Evolutionary conservation across 2,888 invertebrate genomes (phyloP), one percentile per base, ranked within the genome.

Genomic region (Amblyjoppa fuscipennis): DNA sequence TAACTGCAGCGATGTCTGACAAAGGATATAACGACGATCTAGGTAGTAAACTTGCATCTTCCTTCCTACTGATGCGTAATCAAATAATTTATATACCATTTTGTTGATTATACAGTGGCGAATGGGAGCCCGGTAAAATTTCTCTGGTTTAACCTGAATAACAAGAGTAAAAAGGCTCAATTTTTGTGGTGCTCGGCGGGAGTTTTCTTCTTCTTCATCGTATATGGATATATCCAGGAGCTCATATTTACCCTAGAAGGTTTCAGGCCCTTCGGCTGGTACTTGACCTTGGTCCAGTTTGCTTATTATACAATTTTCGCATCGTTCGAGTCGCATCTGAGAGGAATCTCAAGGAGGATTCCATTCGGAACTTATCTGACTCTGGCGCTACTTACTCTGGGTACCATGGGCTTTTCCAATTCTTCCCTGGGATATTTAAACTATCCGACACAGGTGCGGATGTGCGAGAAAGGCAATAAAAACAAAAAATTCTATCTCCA

Each of bases 391-490:
- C 95, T 99, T 70, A 99, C 99, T 0, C 95, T 99, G 20, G 98
- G 98, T 3, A 99, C 99, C 2, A 99, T 99, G 98, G 98, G 99
- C 0, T 96, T 99, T 87, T 99, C 99, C 1, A 99, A 99, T 94
- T 96, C 98, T 3, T 98, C 99, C 0, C 95, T 99, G 13, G 98
- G 98, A 71, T 99, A 98, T 94, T 95, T 99, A 13, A 99, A 99
- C 94, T 99, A 99, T 94, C 99, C 99, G 0, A 99, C 99, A 0
- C 98, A 99, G 95, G 92, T 91, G 71, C 80, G 81, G 83, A 28
- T 41, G 51, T 49, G 41, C 3, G 9, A 3, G 13, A 38, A 25
- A 0, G 1, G 1, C 13, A n/a, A 75, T 31, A 3, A 9, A 76
- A 16, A 9, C 31, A 31, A 6, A 34, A 7, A 77, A 68, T 25